Conservation (phyloP, 2,888 invertebrate genomes). For the Petrolisthes manimaculis region DNA sequence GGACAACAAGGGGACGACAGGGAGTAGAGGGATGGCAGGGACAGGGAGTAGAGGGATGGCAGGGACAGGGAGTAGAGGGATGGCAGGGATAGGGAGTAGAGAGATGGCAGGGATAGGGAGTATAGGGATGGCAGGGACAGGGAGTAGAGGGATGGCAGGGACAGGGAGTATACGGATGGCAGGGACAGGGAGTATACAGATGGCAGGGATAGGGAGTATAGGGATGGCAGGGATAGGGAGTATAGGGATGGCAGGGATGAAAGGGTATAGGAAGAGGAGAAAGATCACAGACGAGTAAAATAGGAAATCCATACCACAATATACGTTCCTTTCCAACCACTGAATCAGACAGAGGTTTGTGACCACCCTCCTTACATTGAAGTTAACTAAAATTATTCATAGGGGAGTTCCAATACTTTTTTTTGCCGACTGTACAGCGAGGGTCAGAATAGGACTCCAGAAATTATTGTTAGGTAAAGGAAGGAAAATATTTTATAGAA, state of each 20-base stretch:
- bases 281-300: too few species aligned
- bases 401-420: too few species aligned
- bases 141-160: not conserved
- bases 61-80: slow-evolving; percentile 2
- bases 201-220: not conserved
- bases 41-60: not conserved
- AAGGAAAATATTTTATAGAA: too few species aligned
- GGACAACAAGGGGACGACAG: not conserved
- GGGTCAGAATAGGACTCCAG: too few species aligned
- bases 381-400: too few species aligned
- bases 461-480: too few species aligned
- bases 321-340: too few species aligned
- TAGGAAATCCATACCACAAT: too few species aligned
- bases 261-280: not conserved
- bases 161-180: not conserved
- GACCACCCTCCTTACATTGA: too few species aligned
- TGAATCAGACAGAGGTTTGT: too few species aligned
- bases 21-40: not conserved
- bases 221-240: not conserved
- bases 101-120: not conserved
- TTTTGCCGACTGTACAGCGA: too few species aligned
- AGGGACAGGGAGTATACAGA: not conserved
- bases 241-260: not conserved
- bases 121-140: not conserved
- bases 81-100: slow-evolving; percentile 1